Base-by-base conservation (phyloP, 2,888 invertebrate species). In the Allacma fusca region DNA sequence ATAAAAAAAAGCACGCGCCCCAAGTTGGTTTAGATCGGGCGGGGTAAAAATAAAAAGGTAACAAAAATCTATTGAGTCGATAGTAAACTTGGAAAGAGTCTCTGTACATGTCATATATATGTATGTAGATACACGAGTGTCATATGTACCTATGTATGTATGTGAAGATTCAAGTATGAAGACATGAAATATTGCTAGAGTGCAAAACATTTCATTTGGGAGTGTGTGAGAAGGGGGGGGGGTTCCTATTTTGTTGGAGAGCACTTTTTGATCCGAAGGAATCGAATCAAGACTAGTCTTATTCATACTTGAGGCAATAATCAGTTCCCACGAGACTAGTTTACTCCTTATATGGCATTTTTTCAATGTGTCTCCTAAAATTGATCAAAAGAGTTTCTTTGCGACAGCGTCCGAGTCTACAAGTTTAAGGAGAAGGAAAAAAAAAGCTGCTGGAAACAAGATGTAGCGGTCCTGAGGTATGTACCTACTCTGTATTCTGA, bases 261-360 rank as follows among this genome's bases (percentile, higher is more conserved):
- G 57, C n/a, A 29, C 71, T 29, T 50, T 71, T 71, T 71, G 71
- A 71, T 71, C 57, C 50, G 44, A 9, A 50, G 71, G 50, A 71
- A 71, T 57, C 71, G 71, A 71, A 71, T 71, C 50, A 50, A 44
- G 71, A 57, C 57, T 71, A 50, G 71, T 71, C 57, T 50, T 71
- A 50, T 72, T 72, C 72, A 40, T 62, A 72, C 72, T 72, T 72
- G 72, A 62, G 62, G 72, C 62, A 72, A 72, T 72, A 72, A 59
- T 72, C 59, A 70, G 69, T 71, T 59, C 71, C 57, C 71, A n/a
- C n/a, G 71, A 26, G 71, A 71, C 44, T 70, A 50, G 24, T 70
- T 70, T 16, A 71, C 50, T 70, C 50, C 29, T 28, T 71, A 13
- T 50, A 50, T 50, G 50, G n/a, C 50, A 50, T 50, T 50, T n/a